Percentiles rank a stretch among this genome's conserved stretches.
phyloP scores from a whole-genome alignment of 2,113 vertebrate genomes.

The Pseudolaguvia tuberculata region DNA sequence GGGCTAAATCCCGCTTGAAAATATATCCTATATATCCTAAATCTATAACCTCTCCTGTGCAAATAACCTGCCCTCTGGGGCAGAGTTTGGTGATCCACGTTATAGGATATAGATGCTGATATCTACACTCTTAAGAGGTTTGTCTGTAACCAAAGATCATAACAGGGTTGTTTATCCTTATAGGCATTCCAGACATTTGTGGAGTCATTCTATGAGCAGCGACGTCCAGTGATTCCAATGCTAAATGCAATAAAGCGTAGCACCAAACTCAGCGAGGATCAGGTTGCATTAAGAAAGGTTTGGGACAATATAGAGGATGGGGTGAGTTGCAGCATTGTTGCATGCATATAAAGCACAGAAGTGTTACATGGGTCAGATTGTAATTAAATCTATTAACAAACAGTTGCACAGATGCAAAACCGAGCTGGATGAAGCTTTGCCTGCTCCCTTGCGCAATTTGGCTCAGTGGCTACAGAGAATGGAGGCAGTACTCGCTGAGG shows the following conservation, averaged over 20 bases:
- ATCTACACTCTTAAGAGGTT: background rate
- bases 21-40: too few species aligned
- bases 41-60: too few species aligned
- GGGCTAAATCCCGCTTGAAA: too few species aligned
- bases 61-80: too few species aligned
- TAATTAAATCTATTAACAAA: background rate
- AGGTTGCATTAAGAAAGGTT: conserved; percentile 56
- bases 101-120: background rate
- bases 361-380: background rate
- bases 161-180: background rate
- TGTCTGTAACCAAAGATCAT: background rate
- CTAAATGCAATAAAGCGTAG: conserved; percentile 56
- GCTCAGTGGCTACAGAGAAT: conserved; percentile 72
- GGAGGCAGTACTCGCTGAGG: conserved; percentile 63
- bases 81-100: too few species aligned
- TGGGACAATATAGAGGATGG: conserved; percentile 65
- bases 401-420: conserved; percentile 69
- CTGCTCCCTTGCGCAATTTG: conserved; percentile 63
- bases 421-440: conserved; percentile 67
- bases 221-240: conserved; percentile 60
- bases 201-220: conserved; percentile 66
- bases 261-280: conserved; percentile 54
- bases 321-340: conserved; percentile 57
- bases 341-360: background rate
- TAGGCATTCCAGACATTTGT: conserved; percentile 73